phyloP scores from a whole-genome alignment of 2,113 vertebrate species.

The Pachyramphus minor region DNA sequence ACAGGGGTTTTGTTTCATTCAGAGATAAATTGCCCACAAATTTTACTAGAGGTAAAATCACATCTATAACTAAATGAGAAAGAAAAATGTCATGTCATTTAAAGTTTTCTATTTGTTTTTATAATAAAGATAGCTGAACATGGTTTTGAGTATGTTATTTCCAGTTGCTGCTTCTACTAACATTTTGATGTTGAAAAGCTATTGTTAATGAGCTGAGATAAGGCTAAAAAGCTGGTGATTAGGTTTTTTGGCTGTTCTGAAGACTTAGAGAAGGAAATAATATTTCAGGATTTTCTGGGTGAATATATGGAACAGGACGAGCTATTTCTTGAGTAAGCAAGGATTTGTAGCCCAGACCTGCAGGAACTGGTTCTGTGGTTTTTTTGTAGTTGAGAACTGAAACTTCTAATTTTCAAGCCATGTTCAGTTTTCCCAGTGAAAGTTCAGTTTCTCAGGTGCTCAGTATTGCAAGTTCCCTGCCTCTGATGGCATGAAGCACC shows the following conservation, averaged over 20 bases:
- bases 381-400: neutral
- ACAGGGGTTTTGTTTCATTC: neutral
- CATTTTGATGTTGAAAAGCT: conserved; percentile 12
- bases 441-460: neutral
- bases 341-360: neutral
- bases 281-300: conserved; percentile 30
- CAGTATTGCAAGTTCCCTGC: neutral
- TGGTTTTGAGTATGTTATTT: neutral
- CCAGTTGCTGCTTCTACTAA: neutral
- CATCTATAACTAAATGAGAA: neutral
- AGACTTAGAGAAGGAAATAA: conserved; percentile 15
- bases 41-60: neutral
- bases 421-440: neutral
- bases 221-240: neutral
- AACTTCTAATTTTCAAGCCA: neutral
- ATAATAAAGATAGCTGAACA: neutral
- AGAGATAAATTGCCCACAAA: neutral
- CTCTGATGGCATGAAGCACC: neutral
- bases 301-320: neutral
- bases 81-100: neutral
- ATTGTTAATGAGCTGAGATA: neutral
- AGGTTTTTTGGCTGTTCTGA: neutral
- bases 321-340: neutral
- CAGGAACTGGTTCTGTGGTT: neutral
- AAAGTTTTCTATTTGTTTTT: neutral